Evolutionary conservation across 2,888 invertebrate species (phyloP).

Genomic region (Lasioglossum morio): DNA sequence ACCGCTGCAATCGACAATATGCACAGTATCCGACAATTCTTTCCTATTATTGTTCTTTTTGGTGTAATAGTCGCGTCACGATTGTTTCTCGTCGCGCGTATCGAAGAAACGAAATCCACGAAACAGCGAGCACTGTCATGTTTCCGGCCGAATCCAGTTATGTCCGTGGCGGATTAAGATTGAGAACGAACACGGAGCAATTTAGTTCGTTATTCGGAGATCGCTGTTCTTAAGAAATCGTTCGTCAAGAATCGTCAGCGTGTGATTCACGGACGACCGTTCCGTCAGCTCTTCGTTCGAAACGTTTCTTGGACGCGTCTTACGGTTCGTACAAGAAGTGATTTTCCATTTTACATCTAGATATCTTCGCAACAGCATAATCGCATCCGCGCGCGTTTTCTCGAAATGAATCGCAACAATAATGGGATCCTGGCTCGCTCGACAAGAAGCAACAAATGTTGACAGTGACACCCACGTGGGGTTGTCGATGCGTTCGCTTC

Average conservation of each 20-base stretch:
- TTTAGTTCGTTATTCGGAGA: background rate
- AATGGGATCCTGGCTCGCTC: background rate
- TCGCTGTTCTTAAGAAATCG: background rate
- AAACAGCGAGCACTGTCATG: background rate
- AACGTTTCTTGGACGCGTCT: background rate
- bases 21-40: too few relatives aligned
- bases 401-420: background rate
- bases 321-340: background rate
- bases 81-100: background rate
- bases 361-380: background rate
- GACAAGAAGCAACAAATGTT: background rate
- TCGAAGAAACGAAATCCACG: background rate
- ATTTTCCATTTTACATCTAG: background rate
- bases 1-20: background rate
- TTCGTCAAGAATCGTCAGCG: background rate
- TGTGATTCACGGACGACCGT: background rate
- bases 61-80: background rate
- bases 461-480: background rate
- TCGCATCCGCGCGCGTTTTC: background rate
- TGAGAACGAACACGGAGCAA: background rate
- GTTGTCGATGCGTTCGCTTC: background rate
- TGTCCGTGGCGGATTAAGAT: background rate
- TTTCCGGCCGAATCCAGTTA: constrained; percentile 1
- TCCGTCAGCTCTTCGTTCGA: background rate
- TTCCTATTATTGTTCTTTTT: too few relatives aligned